These are phyloP conservation scores for Hyposoter didymator DNA, from an alignment of 2,888 invertebrate species.

Conservation along the genomic window DNA sequence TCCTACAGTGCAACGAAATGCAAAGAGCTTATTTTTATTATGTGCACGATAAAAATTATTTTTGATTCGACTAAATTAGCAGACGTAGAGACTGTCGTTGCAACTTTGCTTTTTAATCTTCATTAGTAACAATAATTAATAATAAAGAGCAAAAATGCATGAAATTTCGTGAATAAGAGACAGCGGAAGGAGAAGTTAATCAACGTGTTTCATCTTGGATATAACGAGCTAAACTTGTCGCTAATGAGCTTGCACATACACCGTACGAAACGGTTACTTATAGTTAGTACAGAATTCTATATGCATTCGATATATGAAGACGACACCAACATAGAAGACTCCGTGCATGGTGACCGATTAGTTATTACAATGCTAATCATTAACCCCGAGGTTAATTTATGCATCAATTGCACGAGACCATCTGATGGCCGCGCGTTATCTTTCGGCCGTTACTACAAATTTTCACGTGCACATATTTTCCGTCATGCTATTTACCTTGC, in stretches of 20 bases:
- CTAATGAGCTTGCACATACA: constrained; percentile 77
- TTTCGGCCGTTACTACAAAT: not conserved
- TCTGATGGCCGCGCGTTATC: constrained; percentile 23
- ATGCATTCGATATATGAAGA: constrained; percentile 3
- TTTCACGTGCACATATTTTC: not conserved
- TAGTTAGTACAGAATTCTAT: constrained; percentile 33
- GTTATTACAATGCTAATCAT: constrained; percentile 79
- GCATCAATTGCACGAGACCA: constrained; percentile 75
- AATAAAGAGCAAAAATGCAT: constrained; percentile 33
- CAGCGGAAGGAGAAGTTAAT: constrained; percentile 69
- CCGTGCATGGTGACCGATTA: constrained; percentile 73
- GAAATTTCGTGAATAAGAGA: constrained; percentile 15
- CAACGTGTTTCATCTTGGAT: constrained; percentile 61
- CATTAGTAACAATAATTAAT: constrained; percentile 38
- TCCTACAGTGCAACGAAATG: not conserved
- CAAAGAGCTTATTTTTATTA: not conserved
- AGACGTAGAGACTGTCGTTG: not conserved
- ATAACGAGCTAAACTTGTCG: constrained; percentile 73
- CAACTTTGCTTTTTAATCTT: constrained; percentile 7
- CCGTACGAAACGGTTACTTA: constrained; percentile 41
- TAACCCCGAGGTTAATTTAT: constrained; percentile 79
- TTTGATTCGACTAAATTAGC: not conserved
- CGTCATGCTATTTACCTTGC: not conserved
- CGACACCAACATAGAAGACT: constrained; percentile 37
- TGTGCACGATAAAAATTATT: not conserved